A percentile compares a stretch with the other conserved stretches of the same genome.
Evolutionary conservation across 2,797 vertebrate species (phyloP).

Genomic region (Silurus aristotelis): DNA sequence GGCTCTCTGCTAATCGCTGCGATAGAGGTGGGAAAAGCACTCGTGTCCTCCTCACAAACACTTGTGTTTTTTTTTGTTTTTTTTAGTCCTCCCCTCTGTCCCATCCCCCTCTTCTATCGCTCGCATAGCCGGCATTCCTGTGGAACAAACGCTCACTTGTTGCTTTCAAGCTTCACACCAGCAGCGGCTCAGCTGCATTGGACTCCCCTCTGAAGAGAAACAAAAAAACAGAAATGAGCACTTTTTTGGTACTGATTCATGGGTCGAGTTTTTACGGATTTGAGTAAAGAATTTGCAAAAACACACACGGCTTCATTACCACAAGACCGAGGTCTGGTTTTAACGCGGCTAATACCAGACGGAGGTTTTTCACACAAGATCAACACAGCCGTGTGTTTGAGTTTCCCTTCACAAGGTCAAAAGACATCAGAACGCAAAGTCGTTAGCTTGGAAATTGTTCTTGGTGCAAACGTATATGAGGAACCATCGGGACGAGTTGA

Average conservation of each 20-base stretch:
- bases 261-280: neutral
- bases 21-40: constrained; percentile 59
- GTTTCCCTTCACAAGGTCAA: neutral
- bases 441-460: neutral
- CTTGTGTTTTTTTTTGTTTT: constrained; percentile 60
- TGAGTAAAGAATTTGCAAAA: neutral
- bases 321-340: neutral
- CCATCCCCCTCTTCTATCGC: constrained; percentile 60
- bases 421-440: neutral
- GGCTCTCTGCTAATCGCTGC: constrained; percentile 56
- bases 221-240: neutral
- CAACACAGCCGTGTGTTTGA: neutral
- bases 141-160: constrained; percentile 80
- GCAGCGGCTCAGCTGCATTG: constrained; percentile 16
- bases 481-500: no score
- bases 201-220: neutral
- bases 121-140: constrained; percentile 73
- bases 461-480: neutral
- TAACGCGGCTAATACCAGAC: neutral
- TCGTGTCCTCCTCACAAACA: constrained; percentile 43
- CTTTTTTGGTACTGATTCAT: no score
- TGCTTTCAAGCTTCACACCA: constrained; percentile 77
- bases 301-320: neutral
- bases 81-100: neutral
- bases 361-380: neutral